Percentiles rank a stretch among this genome's conserved stretches.
Evolutionary conservation across 2,888 invertebrate species (phyloP).

Genomic region (Melitaea athalia): DNA sequence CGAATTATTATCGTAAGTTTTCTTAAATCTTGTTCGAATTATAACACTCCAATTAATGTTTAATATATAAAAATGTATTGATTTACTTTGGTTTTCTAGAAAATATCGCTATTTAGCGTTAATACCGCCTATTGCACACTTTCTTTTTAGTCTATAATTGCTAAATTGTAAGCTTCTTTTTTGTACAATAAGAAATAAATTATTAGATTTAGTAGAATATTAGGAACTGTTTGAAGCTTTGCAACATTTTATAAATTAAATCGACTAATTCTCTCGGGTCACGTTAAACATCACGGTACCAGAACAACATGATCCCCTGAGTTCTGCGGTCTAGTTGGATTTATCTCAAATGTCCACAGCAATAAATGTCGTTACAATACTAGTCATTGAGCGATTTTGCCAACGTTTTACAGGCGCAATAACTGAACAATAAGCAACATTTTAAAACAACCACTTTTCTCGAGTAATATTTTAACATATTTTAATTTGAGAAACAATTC

Average conservation of each 20-base stretch:
- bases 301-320: conserved; percentile 8
- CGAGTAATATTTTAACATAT: too few species aligned
- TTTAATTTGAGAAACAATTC: too few species aligned
- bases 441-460: not conserved
- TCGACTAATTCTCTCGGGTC: conserved; percentile 11
- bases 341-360: conserved; percentile 14
- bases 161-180: too few species aligned
- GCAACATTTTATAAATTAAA: conserved; percentile 10
- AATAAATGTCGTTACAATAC: conserved; percentile 10
- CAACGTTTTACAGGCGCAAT: not conserved
- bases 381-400: not conserved
- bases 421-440: not conserved
- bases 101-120: too few species aligned
- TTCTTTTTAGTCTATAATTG: too few species aligned
- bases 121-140: too few species aligned
- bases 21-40: not conserved
- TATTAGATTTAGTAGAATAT: too few species aligned
- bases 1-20: not conserved
- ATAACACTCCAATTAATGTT: not conserved
- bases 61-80: not conserved
- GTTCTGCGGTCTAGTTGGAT: conserved; percentile 6
- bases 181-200: too few species aligned
- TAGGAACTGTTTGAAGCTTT: not conserved
- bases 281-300: conserved; percentile 6
- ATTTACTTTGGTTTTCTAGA: too few species aligned